Evolutionary conservation across 2,888 invertebrate species (phyloP).

Genomic region (Orchestes rusci): DNA sequence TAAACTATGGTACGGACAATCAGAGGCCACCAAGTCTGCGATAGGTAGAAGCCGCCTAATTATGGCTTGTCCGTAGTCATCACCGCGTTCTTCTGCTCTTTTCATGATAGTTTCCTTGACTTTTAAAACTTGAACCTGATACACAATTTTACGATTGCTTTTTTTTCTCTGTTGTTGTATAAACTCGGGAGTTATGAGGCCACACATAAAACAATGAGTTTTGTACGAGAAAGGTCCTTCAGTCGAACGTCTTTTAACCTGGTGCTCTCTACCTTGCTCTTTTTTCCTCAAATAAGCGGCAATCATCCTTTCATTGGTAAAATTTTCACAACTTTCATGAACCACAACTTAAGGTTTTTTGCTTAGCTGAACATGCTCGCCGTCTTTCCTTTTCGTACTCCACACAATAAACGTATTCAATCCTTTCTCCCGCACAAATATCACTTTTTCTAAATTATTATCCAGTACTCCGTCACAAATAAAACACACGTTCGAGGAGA

Average conservation of each 20-base stretch:
- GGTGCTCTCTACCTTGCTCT: slow-evolving; percentile 7
- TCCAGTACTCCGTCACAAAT: too few relatives aligned
- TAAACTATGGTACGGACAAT: neutral
- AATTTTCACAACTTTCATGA: slow-evolving; percentile 12
- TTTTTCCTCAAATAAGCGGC: slow-evolving; percentile 10
- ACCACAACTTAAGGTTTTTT: slow-evolving; percentile 7
- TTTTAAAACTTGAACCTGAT: slow-evolving; percentile 8
- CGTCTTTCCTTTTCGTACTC: too few relatives aligned
- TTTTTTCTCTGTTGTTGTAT: slow-evolving; percentile 14
- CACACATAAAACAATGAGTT: slow-evolving; percentile 21
- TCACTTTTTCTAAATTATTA: too few relatives aligned
- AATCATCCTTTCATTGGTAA: slow-evolving; percentile 14
- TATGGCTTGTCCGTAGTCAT: slow-evolving; percentile 6
- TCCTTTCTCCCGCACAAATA: too few relatives aligned
- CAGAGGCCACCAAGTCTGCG: slow-evolving; percentile 9
- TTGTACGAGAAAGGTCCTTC: neutral
- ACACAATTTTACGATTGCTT: slow-evolving; percentile 4
- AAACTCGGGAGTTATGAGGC: slow-evolving; percentile 17
- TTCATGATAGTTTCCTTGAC: neutral
- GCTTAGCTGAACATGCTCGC: too few relatives aligned
- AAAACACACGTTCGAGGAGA: too few relatives aligned
- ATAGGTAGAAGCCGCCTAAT: slow-evolving; percentile 7
- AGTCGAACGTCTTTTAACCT: slow-evolving; percentile 10
- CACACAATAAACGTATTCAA: too few relatives aligned
- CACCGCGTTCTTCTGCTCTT: neutral